These are phyloP conservation scores for Hydrozoanthus tunicans DNA, from an alignment of 64 coral and sea anemone species.

Conservation along the genomic window DNA sequence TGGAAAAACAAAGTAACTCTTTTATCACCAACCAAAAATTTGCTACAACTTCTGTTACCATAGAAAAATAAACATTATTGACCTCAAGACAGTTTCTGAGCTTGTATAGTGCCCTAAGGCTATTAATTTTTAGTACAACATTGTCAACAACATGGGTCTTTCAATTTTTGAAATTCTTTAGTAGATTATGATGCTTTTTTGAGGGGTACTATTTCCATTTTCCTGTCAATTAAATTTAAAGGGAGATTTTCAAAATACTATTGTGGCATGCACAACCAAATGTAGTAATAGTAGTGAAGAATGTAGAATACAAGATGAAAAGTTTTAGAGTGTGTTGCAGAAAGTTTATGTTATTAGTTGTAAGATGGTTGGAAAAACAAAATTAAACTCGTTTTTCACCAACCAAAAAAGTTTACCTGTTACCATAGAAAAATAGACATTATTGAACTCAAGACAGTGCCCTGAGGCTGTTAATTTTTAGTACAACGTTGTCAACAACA, in stretches of 20 bases:
- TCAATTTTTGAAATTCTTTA: background rate
- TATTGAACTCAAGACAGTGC: background rate
- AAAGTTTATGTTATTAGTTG: background rate
- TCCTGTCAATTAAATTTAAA: background rate
- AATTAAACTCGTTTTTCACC: background rate
- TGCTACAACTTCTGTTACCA: background rate
- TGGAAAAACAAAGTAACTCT: background rate
- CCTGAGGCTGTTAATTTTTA: background rate
- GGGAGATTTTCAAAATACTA: no score
- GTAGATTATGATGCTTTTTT: background rate
- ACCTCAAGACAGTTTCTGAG: background rate
- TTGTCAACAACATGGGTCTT: background rate
- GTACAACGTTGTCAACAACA: background rate
- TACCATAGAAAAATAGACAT: conserved; percentile 6
- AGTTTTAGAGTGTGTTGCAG: background rate
- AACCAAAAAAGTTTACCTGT: background rate
- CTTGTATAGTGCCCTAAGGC: background rate
- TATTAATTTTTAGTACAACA: background rate
- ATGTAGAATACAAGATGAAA: background rate
- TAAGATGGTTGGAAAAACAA: background rate
- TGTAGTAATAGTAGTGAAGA: background rate
- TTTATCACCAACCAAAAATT: background rate
- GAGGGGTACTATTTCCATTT: background rate
- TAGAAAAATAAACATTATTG: conserved; percentile 17
- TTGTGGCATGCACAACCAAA: no score